Evolutionary conservation across 2,113 vertebrate species (phyloP), one percentile per base, ranked within the genome.

Genomic region (Micronisus gabar): DNA sequence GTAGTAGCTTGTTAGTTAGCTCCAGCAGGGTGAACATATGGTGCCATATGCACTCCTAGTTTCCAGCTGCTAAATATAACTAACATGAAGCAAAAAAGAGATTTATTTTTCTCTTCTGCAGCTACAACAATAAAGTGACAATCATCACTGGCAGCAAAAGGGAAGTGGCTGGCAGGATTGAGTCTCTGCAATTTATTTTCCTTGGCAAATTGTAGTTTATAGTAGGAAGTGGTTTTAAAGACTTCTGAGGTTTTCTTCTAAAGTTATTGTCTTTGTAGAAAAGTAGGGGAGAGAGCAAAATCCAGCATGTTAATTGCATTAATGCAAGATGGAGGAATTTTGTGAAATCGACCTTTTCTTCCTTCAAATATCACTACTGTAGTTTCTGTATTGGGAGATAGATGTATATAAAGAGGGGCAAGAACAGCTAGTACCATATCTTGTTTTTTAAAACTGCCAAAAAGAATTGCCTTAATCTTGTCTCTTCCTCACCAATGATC

Each of bases 61-160:
- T 95, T 85, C 84, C 84, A 94, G 89, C 61, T 95, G 84, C 81
- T 89, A 90, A 91, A 55, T 91, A 61, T 86, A 86, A 86, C 79
- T 86, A 81, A 67, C 48, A 20, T 48, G 62, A 79, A 72, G 43
- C 36, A 93, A 95, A 93, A 30, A 14, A 5, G 7, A 71, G 65
- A 45, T 84, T 74, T 88, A 58, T 62, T 95, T 76, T 86, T 91
- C 62, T 90, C 43, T 93, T 36, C 85, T 94, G 45, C 58, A 92
- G 71, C 79, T 94, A 53, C 53, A 87, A 45, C 41, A 73, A 79
- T 93, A 65, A 93, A 96, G 56, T 5, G 7, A 79, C 45, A 93
- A 74, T 70, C 43, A 13, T 53, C 52, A 48, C 41, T 89, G 84
- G 78, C 81, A 94, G 47, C 52, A 59, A 74, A 81, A 95, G 68